phyloP scores from a whole-genome alignment of 2,797 vertebrate genomes.

The Mus caroli region DNA sequence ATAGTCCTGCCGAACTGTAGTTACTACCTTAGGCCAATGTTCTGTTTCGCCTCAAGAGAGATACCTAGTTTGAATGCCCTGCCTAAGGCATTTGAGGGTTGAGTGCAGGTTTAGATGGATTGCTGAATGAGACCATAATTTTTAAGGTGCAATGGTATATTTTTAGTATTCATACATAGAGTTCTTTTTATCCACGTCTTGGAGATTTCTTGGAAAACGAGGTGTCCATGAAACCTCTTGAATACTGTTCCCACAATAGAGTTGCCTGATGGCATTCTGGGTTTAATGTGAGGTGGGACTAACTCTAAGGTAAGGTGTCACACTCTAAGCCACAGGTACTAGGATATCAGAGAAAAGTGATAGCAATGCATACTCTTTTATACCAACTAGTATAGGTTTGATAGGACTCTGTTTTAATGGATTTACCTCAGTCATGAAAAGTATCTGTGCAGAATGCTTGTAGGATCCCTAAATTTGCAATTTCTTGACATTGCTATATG shows the following conservation, averaged over 20 bases:
- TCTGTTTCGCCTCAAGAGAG: neutral
- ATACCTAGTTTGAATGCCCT: neutral
- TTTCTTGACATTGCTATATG: neutral
- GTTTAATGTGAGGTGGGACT: neutral
- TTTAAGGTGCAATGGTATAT: neutral
- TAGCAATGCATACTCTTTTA: neutral
- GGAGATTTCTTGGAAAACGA: neutral
- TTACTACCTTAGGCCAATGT: neutral
- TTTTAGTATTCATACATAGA: neutral
- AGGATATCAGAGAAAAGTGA: neutral
- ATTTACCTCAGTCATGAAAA: neutral
- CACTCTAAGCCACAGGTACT: neutral
- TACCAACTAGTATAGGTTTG: neutral
- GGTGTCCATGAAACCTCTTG: neutral
- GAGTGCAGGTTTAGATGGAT: neutral
- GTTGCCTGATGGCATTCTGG: neutral
- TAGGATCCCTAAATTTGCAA: neutral
- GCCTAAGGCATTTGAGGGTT: neutral
- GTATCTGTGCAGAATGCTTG: neutral
- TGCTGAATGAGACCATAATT: neutral
- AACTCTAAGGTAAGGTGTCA: neutral
- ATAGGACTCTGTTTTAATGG: neutral
- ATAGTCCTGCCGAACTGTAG: neutral
- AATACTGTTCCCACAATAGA: neutral
- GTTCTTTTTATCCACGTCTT: neutral